Percentiles rank a stretch among this genome's conserved stretches.
These are phyloP conservation scores for Dromas ardeola DNA, from an alignment of 2,113 vertebrate species.

Conservation along the genomic window DNA sequence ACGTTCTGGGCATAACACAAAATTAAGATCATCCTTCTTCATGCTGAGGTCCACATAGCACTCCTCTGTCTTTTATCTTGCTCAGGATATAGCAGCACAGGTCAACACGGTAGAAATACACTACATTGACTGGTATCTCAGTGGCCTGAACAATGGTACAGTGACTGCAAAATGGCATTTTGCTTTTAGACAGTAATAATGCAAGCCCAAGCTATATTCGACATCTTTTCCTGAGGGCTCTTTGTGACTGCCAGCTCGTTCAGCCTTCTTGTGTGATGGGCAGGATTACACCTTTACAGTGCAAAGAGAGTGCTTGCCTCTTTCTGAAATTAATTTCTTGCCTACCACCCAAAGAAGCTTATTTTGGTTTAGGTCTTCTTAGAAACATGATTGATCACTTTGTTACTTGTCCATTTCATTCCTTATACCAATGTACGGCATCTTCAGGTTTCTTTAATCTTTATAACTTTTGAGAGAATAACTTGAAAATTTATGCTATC, in stretches of 20 bases:
- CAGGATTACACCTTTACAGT: not conserved
- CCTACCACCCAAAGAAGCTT: not conserved
- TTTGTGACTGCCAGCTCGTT: not conserved
- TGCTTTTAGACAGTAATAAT: not conserved
- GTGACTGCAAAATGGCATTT: not conserved
- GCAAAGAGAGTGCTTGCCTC: not conserved
- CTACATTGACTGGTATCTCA: not conserved
- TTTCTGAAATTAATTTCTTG: not conserved
- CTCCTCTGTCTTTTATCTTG: not conserved
- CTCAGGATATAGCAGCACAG: not conserved
- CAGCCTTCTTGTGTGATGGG: not conserved
- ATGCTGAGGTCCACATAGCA: not conserved
- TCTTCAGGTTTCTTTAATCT: not conserved
- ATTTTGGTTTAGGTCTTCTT: not conserved
- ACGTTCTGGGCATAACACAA: not conserved
- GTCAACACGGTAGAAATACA: not conserved
- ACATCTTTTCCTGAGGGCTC: not conserved
- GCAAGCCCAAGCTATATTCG: not conserved
- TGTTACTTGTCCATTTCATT: not conserved
- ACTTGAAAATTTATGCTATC: not conserved
- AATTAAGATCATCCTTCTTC: not conserved
- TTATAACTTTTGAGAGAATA: not conserved
- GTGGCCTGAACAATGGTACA: not conserved
- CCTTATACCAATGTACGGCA: not conserved
- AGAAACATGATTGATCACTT: not conserved